A percentile compares a stretch with the other conserved stretches of the same genome.
These are phyloP conservation scores for Pterocles orientalis DNA, from an alignment of 2,113 vertebrate species.

Conservation along the genomic window DNA sequence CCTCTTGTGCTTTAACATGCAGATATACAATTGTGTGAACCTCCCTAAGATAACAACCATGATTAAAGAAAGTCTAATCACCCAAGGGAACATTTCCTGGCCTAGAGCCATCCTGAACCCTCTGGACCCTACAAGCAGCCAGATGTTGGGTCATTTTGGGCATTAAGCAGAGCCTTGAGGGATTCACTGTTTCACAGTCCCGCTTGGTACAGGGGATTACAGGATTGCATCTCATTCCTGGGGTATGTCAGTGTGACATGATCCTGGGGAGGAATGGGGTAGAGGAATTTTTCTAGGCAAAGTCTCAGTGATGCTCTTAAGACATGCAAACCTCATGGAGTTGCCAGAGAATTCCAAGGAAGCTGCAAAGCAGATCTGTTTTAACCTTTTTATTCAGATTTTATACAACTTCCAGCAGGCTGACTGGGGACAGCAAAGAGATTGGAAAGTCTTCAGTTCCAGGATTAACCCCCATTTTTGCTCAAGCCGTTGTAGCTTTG, in stretches of 20 bases:
- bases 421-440: not conserved
- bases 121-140: not conserved
- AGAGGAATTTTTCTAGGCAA: not conserved
- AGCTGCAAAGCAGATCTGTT: not conserved
- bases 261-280: not conserved
- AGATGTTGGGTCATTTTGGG: not conserved
- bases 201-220: not conserved
- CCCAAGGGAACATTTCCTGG: not conserved
- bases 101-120: not conserved
- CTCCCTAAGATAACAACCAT: not conserved
- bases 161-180: not conserved
- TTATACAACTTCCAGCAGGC: not conserved
- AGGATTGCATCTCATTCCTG: not conserved
- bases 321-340: not conserved
- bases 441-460: not conserved
- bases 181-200: not conserved
- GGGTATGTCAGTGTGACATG: accelerated
- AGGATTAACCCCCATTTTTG: not conserved
- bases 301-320: not conserved
- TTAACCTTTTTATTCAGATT: not conserved
- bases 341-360: not conserved
- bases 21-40: not conserved
- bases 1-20: not conserved
- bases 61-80: not conserved
- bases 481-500: not conserved